Base-by-base conservation (phyloP, 2,797 vertebrate species). In the Poeciliopsis turneri region DNA sequence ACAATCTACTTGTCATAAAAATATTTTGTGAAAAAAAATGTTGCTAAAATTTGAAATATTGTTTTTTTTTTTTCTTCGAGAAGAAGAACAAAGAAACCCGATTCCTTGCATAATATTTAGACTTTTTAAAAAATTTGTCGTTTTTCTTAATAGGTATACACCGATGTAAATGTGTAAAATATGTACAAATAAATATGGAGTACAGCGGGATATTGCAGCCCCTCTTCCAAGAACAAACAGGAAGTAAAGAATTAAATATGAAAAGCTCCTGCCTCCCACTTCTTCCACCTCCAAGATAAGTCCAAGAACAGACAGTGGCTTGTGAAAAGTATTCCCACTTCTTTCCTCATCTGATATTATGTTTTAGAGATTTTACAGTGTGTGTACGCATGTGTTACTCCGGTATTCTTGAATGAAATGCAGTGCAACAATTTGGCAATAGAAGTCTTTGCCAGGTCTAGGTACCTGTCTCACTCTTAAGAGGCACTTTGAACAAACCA, bases 101-200 rank as follows among this genome's bases (percentile, higher is more conserved):
- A 71, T 25, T 55, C 4, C 57, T 64, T 77, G 13, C 43, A 45
- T 18, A n/a, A 41, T 25, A 25, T 70, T 83, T 75, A 46, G 77
- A 9, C 13, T 73, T 25, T 30, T 41, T 43, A 61, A 12, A 74
- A 13, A 25, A 25, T 25, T 23, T 57, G 0, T 66, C 0, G 10
- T 39, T 80, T 83, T 33, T 74, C 55, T 72, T 78, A 64, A 28
- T n/a, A 49, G 53, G 64, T 64, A 13, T 2, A 78, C 45, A 61
- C 2, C 15, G 75, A 78, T 9, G 75, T 71, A 59, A 70, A 20
- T 64, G 23, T 73, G 36, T 36, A 10, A 43, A n/a, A 33, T 72
- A 86, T 88, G 28, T 89, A 92, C 89, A 92, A 87, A 92, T 91
- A 93, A 91, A 92, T 93, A 94, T 74, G 85, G 30, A 82, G 25